Conservation (phyloP, 2,888 invertebrate genomes). For the Andrena haemorrhoa region DNA sequence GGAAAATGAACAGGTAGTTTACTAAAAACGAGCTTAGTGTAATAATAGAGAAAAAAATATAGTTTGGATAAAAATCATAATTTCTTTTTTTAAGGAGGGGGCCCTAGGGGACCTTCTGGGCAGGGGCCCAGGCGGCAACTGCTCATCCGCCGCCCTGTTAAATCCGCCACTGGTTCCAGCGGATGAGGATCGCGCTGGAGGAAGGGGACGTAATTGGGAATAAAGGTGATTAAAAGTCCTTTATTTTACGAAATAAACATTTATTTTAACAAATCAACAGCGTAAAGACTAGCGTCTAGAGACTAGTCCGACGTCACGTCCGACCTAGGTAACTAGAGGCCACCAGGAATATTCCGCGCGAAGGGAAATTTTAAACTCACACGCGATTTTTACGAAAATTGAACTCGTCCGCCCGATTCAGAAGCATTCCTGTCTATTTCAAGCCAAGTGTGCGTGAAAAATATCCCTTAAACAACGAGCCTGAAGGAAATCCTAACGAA, state of each 20-base stretch:
- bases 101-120: too few species aligned
- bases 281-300: slow-evolving; percentile 76
- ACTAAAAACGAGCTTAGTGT: too few species aligned
- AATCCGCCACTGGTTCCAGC: too few species aligned
- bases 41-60: too few species aligned
- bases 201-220: not conserved
- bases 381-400: slow-evolving; percentile 57
- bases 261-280: slow-evolving; percentile 82
- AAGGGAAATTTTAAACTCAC: slow-evolving; percentile 65
- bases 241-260: slow-evolving; percentile 79
- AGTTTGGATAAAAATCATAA: too few species aligned
- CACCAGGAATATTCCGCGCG: slow-evolving; percentile 69
- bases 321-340: slow-evolving; percentile 72
- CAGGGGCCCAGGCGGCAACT: too few species aligned
- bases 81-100: too few species aligned
- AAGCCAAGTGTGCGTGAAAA: slow-evolving; percentile 52
- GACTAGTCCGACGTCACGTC: slow-evolving; percentile 70
- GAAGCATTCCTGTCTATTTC: slow-evolving; percentile 29
- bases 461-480: slow-evolving; percentile 26
- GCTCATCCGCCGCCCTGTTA: too few species aligned
- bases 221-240: not conserved
- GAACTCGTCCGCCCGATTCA: slow-evolving; percentile 10
- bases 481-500: slow-evolving; percentile 37
- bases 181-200: too few species aligned
- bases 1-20: too few species aligned